Conservation (phyloP, 2,797 vertebrate species). For the Oophaga sylvatica region DNA sequence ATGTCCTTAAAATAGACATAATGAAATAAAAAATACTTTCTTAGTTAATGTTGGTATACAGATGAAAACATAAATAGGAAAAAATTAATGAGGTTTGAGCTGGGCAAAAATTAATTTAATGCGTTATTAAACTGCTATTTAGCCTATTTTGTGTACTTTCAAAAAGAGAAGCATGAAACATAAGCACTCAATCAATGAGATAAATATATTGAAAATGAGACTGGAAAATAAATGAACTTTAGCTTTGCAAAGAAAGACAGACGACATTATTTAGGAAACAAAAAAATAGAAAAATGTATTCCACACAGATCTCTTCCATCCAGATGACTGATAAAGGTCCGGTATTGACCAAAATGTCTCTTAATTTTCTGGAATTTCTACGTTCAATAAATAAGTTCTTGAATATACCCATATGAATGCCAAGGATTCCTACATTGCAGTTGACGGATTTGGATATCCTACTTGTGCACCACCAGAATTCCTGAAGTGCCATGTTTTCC, state of each 20-base stretch:
- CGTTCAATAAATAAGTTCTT: too few species aligned
- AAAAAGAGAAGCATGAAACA: neutral
- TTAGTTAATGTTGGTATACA: slow-evolving; percentile 28
- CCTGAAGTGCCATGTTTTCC: too few species aligned
- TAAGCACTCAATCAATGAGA: slow-evolving; percentile 30
- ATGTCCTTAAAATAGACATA: slow-evolving; percentile 52
- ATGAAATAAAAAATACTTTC: slow-evolving; percentile 40
- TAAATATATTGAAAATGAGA: neutral
- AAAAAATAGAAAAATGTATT: neutral
- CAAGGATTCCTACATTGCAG: too few species aligned
- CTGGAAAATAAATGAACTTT: neutral
- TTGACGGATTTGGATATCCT: too few species aligned
- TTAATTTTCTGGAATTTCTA: too few species aligned
- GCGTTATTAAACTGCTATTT: slow-evolving; percentile 56
- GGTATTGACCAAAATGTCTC: too few species aligned
- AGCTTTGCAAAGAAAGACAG: neutral
- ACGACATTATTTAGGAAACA: neutral
- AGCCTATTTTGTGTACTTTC: slow-evolving; percentile 46
- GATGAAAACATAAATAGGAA: slow-evolving; percentile 51
- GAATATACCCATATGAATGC: too few species aligned
- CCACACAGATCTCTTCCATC: too few species aligned
- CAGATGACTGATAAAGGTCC: too few species aligned
- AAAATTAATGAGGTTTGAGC: slow-evolving; percentile 61
- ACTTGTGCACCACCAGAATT: too few species aligned
- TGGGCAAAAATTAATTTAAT: slow-evolving; percentile 50